Conservation (phyloP, 2,888 invertebrate genomes). For the Epinotia nisella region DNA sequence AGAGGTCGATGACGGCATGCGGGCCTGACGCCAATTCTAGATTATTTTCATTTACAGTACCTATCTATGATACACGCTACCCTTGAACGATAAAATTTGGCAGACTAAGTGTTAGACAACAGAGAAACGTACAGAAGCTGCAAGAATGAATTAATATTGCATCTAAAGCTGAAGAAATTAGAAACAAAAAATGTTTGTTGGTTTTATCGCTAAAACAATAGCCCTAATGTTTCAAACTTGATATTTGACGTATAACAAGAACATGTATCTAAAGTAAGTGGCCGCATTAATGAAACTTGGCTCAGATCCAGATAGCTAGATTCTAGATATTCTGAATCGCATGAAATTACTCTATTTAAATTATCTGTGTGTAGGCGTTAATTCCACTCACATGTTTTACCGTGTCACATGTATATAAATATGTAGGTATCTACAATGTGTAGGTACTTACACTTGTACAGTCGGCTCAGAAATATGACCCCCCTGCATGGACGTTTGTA, state of each 20-base stretch:
- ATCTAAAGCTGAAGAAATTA: neutral
- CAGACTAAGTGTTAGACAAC: conserved; percentile 11
- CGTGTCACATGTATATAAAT: neutral
- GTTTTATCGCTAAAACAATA: neutral
- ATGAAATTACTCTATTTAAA: conserved; percentile 66
- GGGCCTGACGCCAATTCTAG: conserved; percentile 60
- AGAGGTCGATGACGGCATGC: conserved; percentile 70
- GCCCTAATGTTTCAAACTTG: conserved; percentile 6
- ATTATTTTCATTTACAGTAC: conserved; percentile 47
- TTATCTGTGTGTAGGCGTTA: conserved; percentile 49
- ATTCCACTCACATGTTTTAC: conserved; percentile 8
- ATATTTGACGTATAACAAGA: conserved; percentile 16
- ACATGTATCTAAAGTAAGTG: conserved; percentile 63
- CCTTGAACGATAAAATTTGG: conserved; percentile 32
- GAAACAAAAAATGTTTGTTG: neutral
- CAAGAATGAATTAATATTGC: neutral
- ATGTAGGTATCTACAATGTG: too few species aligned
- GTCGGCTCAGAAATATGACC: too few species aligned
- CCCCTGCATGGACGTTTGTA: too few species aligned
- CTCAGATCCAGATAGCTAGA: conserved; percentile 59
- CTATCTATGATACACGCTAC: conserved; percentile 31
- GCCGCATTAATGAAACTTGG: conserved; percentile 73
- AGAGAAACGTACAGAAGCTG: neutral
- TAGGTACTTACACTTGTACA: too few species aligned
- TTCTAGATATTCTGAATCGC: conserved; percentile 48